phyloP scores from a whole-genome alignment of 2,113 vertebrate genomes.

The Psammodynastes pulverulentus region DNA sequence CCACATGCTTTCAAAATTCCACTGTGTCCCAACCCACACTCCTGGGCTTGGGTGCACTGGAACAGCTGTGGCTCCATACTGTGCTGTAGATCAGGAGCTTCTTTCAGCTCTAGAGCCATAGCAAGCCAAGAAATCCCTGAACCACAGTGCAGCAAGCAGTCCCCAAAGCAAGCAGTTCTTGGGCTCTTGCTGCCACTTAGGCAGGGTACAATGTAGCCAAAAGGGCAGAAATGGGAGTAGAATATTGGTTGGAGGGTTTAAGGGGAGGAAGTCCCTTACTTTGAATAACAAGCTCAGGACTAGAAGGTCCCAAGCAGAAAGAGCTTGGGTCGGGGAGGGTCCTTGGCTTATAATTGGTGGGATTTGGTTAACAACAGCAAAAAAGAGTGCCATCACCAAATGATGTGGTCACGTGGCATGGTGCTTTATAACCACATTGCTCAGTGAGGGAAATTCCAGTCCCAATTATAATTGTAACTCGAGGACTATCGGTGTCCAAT shows the following conservation, averaged over 20 bases:
- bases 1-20: background rate
- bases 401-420: background rate
- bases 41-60: background rate
- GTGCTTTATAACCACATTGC: background rate
- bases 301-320: background rate
- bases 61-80: background rate
- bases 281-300: background rate
- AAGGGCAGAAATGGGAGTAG: background rate
- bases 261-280: background rate
- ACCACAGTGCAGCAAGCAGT: background rate
- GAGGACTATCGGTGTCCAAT: background rate
- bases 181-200: background rate
- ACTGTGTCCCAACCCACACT: background rate
- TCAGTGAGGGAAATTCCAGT: background rate
- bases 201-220: background rate
- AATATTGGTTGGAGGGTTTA: background rate
- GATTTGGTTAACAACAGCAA: background rate
- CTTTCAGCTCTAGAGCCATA: background rate
- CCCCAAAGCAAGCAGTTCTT: background rate
- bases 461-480: background rate
- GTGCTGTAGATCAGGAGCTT: background rate
- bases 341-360: background rate
- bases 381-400: background rate
- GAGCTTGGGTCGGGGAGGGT: background rate
- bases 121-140: background rate